Percentiles rank a stretch among this genome's conserved stretches.
phyloP scores from a whole-genome alignment of 2,888 invertebrate genomes.

The Teleiodes luculella region DNA sequence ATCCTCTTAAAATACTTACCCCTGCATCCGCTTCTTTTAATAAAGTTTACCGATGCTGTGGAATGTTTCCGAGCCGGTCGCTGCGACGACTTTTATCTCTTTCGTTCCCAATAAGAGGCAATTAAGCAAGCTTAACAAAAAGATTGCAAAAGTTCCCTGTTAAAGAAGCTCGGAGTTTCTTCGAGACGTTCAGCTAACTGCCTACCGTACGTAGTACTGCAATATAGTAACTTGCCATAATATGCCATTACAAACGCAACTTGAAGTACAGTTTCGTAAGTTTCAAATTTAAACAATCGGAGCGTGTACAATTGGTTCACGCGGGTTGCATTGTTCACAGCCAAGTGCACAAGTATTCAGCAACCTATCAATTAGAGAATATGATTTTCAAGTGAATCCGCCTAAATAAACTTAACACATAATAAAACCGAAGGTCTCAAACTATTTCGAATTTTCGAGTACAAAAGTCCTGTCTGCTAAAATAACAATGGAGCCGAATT shows the following conservation, averaged over 20 bases:
- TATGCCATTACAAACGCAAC: conserved; percentile 48
- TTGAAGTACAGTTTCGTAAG: conserved; percentile 66
- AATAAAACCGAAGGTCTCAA: conserved; percentile 31
- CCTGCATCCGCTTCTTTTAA: conserved; percentile 78
- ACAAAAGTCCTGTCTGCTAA: conserved; percentile 39
- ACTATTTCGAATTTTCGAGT: conserved; percentile 41
- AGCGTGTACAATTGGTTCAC: conserved; percentile 61
- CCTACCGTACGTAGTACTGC: no score
- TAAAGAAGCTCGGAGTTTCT: conserved; percentile 46
- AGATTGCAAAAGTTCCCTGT: conserved; percentile 62
- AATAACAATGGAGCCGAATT: conserved; percentile 52
- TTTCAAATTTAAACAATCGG: conserved; percentile 73
- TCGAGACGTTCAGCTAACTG: no score
- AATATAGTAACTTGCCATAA: no score
- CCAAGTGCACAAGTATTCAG: conserved; percentile 69
- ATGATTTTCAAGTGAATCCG: conserved; percentile 52
- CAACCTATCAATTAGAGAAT: conserved; percentile 63
- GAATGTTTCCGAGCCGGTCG: conserved; percentile 66
- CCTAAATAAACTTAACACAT: conserved; percentile 63
- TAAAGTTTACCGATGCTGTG: conserved; percentile 67
- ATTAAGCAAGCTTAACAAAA: conserved; percentile 67
- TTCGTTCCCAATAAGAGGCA: conserved; percentile 59
- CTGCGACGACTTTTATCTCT: conserved; percentile 64
- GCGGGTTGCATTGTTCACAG: conserved; percentile 64
- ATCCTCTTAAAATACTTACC: conserved; percentile 78